These are phyloP conservation scores for Ganaspis sp. DNA, from an alignment of 1,140 invertebrate genomes.

Conservation along the genomic window DNA sequence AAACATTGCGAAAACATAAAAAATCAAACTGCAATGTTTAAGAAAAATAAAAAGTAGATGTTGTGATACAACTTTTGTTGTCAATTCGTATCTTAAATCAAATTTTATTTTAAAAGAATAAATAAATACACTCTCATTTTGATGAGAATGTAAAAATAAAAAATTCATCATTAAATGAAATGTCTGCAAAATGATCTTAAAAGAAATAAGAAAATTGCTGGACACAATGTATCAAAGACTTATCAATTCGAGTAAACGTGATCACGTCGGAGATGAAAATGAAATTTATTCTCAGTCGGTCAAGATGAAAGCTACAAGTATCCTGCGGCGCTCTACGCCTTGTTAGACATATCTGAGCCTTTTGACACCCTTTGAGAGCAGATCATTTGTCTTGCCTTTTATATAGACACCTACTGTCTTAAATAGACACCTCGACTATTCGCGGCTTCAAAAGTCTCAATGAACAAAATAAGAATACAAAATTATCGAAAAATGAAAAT, in stretches of 20 bases:
- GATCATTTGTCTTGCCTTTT: slow-evolving; percentile 66
- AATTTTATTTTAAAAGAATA: no score
- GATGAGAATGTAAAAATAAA: no score
- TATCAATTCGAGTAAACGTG: slow-evolving; percentile 68
- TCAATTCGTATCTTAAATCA: no score
- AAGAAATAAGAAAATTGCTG: background rate
- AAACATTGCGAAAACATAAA: slow-evolving; percentile 1
- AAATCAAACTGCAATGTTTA: no score
- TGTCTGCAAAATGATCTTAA: no score
- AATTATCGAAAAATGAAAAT: no score
- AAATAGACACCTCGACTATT: background rate
- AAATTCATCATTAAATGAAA: no score
- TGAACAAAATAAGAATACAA: background rate
- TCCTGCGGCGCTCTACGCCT: slow-evolving; percentile 71
- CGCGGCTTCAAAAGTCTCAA: background rate
- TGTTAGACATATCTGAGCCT: slow-evolving; percentile 70
- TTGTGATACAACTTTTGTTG: no score
- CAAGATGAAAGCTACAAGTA: slow-evolving; percentile 69
- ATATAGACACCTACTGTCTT: background rate
- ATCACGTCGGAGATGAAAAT: slow-evolving; percentile 68
- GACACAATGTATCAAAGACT: background rate
- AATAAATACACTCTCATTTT: no score
- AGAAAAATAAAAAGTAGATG: no score
- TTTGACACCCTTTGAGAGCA: slow-evolving; percentile 66
- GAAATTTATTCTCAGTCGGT: slow-evolving; percentile 69